Evolutionary conservation across 2,113 vertebrate genomes (phyloP).

Genomic region (Zosterops lateralis): DNA sequence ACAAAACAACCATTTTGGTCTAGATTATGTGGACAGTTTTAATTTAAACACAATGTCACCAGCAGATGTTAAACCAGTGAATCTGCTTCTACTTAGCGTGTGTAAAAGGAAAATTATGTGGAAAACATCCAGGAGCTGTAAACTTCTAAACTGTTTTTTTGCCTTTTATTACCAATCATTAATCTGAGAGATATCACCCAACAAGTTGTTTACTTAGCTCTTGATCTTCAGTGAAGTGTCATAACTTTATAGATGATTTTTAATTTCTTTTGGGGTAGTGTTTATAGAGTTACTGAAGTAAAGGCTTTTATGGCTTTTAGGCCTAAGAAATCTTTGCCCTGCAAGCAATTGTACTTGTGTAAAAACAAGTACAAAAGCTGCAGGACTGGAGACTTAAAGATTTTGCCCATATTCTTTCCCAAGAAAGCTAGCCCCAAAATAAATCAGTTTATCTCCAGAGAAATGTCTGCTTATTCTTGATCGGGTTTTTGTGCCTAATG

Average conservation of each 20-base stretch:
- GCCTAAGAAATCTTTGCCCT: not conserved
- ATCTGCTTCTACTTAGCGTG: not conserved
- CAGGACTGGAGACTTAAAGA: not conserved
- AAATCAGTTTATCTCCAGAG: not conserved
- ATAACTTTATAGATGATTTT: not conserved
- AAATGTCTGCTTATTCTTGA: not conserved
- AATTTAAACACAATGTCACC: conserved; percentile 5
- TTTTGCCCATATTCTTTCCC: not conserved
- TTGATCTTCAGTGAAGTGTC: not conserved
- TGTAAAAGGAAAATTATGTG: not conserved
- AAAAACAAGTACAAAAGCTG: not conserved
- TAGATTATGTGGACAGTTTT: not conserved
- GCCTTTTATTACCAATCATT: conserved; percentile 20
- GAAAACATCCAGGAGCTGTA: not conserved
- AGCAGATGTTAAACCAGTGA: not conserved
- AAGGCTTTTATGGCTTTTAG: not conserved
- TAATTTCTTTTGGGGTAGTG: not conserved
- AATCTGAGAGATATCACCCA: not conserved
- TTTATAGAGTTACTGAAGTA: conserved; percentile 8
- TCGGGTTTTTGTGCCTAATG: not conserved
- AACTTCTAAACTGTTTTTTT: not conserved
- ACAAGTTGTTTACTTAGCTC: conserved; percentile 10
- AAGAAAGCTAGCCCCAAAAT: not conserved
- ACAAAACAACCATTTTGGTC: not conserved
- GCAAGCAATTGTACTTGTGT: not conserved